Conservation (phyloP, 2,797 vertebrate species). For the Eurystomus glaucurus region DNA sequence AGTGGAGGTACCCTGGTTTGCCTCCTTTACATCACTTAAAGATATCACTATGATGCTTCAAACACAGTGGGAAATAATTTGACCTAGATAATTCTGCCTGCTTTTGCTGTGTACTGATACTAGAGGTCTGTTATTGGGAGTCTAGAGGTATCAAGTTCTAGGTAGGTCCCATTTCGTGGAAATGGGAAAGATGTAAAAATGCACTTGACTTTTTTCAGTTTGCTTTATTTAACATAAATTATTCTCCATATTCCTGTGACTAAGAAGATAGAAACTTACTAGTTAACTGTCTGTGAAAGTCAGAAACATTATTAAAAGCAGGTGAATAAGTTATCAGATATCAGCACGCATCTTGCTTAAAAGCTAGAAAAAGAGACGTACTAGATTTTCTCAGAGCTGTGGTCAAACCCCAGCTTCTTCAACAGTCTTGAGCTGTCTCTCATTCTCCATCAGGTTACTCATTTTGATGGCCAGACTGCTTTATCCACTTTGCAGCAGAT, state of each 20-base stretch:
- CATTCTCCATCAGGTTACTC: not conserved
- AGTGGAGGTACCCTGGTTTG: not conserved
- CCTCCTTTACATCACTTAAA: not conserved
- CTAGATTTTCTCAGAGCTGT: not conserved
- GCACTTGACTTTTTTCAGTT: not conserved
- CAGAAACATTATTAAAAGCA: not conserved
- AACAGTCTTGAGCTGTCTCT: not conserved
- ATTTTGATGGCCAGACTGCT: not conserved
- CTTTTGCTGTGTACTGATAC: not conserved
- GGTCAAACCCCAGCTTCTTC: not conserved
- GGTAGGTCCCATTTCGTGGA: not conserved
- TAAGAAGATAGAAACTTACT: not conserved
- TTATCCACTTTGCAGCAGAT: not conserved
- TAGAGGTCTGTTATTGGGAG: not conserved
- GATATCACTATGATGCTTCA: not conserved
- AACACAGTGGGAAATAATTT: not conserved
- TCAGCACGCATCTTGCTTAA: not conserved
- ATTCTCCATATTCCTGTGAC: not conserved
- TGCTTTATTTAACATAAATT: not conserved
- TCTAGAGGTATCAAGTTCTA: not conserved
- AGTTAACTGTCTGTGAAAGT: not conserved
- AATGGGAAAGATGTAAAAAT: not conserved
- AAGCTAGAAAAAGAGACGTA: not conserved
- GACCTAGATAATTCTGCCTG: not conserved
- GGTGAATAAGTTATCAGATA: no score